Base-by-base conservation (phyloP, 2,888 invertebrate species). In the Adela reaumurella region DNA sequence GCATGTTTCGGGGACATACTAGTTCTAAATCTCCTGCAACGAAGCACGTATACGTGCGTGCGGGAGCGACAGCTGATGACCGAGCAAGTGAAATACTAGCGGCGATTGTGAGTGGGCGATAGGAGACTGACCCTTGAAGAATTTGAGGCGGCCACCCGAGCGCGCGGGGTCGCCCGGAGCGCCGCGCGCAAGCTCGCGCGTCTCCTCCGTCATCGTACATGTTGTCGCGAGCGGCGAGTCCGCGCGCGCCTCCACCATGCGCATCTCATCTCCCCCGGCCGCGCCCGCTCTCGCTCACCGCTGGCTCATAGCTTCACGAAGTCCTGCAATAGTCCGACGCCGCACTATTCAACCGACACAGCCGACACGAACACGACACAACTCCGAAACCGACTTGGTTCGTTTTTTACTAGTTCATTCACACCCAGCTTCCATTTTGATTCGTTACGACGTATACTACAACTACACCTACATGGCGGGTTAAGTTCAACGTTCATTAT, bases 91-190 rank as follows among this genome's bases (percentile, higher is more conserved):
- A 35, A 14, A 14, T 14, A 11, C 35, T 14, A 8, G 35, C 35
- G 35, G 11, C 35, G 35, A 11, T 35, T 35, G 35, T 45, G 45
- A 49, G 49, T 50, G 48, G 45, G 50, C 43, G 18, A 44, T 47
- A 17, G 47, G 45, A 51, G 52, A 70, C 68, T 65, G 64, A 87
- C 87, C 87, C 83, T 89, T 90, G 68, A 88, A 90, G 74, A 90
- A 90, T 68, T 89, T 89, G 58, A 90, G 84, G 61, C 89, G 83
- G 63, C 90, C 90, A 59, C 89, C 89, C 65, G 85, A 82, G 55
- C 78, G 63, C 61, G 67, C 61, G 62, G 70, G 63, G 59, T 72
- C 61, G 68, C 64, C 77, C 79, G 72, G 68, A 62, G 65, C 66
- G 64, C 81, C 80, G 35, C 35, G 35, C 35, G 35, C 35, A 8